Conservation (phyloP, 1,140 invertebrate species). For the Nautilus pompilius region DNA sequence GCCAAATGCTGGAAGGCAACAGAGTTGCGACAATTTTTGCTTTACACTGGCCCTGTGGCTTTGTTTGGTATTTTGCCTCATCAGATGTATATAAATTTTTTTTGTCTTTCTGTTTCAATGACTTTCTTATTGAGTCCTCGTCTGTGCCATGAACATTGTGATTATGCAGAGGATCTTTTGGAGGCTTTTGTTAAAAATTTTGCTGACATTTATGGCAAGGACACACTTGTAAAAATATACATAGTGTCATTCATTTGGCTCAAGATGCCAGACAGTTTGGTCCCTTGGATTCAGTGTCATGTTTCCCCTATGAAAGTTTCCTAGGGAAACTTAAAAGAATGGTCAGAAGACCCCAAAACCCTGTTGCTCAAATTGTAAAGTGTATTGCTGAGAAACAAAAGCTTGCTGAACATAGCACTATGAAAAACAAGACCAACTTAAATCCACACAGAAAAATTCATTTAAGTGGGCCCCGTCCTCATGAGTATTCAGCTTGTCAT, state of each 20-base stretch:
- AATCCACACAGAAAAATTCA: constrained; percentile 11
- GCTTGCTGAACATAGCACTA: too few species aligned
- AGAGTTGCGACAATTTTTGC: constrained; percentile 56
- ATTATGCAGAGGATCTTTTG: constrained; percentile 39
- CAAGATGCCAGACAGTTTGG: constrained; percentile 53
- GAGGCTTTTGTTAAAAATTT: constrained; percentile 38
- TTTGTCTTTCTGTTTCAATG: constrained; percentile 46
- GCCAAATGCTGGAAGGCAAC: constrained; percentile 56
- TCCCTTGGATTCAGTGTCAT: constrained; percentile 49
- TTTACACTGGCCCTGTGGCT: constrained; percentile 54
- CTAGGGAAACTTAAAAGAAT: constrained; percentile 50
- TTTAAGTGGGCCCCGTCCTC: constrained; percentile 7
- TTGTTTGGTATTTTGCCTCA: constrained; percentile 38
- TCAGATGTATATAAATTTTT: constrained; percentile 53
- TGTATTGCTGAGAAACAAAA: constrained; percentile 31
- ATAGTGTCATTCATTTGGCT: constrained; percentile 52
- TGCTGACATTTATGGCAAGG: constrained; percentile 33
- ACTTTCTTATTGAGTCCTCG: constrained; percentile 31
- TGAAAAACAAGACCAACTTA: not conserved
- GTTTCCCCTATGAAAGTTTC: constrained; percentile 57
- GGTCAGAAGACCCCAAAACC: constrained; percentile 24
- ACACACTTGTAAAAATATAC: constrained; percentile 50
- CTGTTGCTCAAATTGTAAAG: constrained; percentile 36
- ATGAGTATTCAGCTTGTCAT: not conserved
- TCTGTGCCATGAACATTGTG: constrained; percentile 10